Base-by-base conservation (phyloP, 1,140 invertebrate species). In the Epicauta chinensis region DNA sequence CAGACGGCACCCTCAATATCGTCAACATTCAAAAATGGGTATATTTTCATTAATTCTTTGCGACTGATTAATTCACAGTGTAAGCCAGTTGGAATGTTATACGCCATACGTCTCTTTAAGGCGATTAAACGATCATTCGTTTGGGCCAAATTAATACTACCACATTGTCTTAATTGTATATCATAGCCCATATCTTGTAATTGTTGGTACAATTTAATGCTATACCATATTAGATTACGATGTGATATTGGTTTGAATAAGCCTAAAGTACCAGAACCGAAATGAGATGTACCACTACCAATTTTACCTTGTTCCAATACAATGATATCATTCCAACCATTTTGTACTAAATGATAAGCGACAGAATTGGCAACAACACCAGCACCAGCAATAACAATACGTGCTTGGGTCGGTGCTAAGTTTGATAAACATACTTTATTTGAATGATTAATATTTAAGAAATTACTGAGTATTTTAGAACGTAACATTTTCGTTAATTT, bases 1-100 rank as follows among this genome's bases (percentile, higher is more conserved):
- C 81, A 89, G 31, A 89, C 71, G 9, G 75, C 87, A 43, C 86
- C 86, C 68, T 81, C 74, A 9, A 89, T 57, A 68, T 88, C 84
- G 61, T 84, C 79, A 2, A 76, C 75, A 51, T 75, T 71, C 29
- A 90, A 59, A 61, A 80, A 75, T 5, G 84, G 83, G 74, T 82
- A 80, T 35, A 77, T 46, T 51, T 62, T 62, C 50, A 73, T 69
- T 12, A 81, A 44, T 46, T 77, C 70, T 39, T 68, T 58, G n/a
- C 59, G 54, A 52, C 55, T 62, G 12, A 67, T 40, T 57, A 77
- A 69, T 58, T 80, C 75, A 58, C 79, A 80, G 40, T 77, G 67
- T 40, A 80, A 67, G 46, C 78, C 77, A 31, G 72, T 75, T 4
- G 78, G 75, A 37, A 73, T 67, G 64, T 79, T 78, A 54, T 78